Evolutionary conservation across 2,888 invertebrate genomes (phyloP).

Genomic region (Drosophila longiperda): DNA sequence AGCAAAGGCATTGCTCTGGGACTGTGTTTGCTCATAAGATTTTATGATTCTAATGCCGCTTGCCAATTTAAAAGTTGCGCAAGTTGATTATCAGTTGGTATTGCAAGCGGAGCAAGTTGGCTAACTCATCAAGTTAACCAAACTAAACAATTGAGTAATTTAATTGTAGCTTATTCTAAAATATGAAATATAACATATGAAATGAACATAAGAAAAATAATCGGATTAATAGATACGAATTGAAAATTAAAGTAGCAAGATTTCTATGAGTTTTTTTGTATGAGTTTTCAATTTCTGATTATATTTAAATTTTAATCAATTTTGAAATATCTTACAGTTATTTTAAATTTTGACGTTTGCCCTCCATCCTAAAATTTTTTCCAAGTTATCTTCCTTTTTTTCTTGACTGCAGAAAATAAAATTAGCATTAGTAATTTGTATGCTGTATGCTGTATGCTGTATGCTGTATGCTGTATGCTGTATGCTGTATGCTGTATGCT

Average conservation of each 20-base stretch:
- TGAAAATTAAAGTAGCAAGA: not conserved
- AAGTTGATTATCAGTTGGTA: slow-evolving; percentile 51
- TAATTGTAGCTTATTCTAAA: not conserved
- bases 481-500: too few relatives aligned
- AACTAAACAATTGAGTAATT: not conserved
- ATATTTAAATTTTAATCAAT: fast-evolving
- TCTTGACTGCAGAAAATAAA: slow-evolving; percentile 56
- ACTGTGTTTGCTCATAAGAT: slow-evolving; percentile 29
- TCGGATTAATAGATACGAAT: not conserved
- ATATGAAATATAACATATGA: not conserved
- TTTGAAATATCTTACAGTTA: not conserved
- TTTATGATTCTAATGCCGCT: slow-evolving; percentile 60
- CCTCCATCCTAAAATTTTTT: not conserved
- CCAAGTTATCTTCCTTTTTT: slow-evolving; percentile 1
- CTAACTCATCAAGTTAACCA: slow-evolving; percentile 2
- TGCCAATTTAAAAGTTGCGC: slow-evolving; percentile 57
- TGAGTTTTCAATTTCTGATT: not conserved
- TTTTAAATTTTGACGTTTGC: not conserved
- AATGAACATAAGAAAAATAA: not conserved
- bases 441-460: slow-evolving; percentile 34
- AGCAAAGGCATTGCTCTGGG: slow-evolving; percentile 1
- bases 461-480: too few relatives aligned
- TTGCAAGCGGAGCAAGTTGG: not conserved
- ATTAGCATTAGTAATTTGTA: slow-evolving; percentile 76
- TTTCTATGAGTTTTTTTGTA: not conserved